phyloP scores from a whole-genome alignment of 2,113 vertebrate genomes.

The Odocoileus hemionus region DNA sequence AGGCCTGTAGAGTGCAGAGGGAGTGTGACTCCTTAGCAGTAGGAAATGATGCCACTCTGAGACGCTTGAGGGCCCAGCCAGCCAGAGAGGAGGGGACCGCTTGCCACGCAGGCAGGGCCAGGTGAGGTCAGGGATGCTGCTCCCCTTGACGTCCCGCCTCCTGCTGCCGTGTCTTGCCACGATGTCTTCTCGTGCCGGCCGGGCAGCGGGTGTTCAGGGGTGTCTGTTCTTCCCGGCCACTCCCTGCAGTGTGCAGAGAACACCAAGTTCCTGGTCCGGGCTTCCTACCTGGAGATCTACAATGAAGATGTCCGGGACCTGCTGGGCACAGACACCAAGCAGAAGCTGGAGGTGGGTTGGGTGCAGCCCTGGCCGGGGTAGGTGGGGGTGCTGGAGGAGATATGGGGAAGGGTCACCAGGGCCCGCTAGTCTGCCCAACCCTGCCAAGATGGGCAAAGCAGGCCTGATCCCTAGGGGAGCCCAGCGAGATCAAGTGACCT shows the following conservation, averaged over 20 bases:
- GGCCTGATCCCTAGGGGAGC: background rate
- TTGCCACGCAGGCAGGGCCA: background rate
- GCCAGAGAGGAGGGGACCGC: background rate
- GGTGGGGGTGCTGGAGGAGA: fast-evolving
- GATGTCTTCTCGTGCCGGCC: background rate
- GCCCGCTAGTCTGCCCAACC: background rate
- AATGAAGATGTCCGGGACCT: conserved; percentile 90
- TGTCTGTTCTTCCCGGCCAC: background rate
- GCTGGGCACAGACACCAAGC: conserved; percentile 88
- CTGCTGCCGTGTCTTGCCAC: fast-evolving
- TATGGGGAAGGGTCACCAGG: background rate
- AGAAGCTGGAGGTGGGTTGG: conserved; percentile 90
- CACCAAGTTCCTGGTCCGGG: conserved; percentile 89
- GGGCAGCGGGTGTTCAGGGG: background rate
- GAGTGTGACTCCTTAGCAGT: background rate
- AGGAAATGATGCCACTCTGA: background rate
- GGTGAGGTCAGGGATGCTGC: background rate
- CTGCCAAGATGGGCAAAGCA: background rate
- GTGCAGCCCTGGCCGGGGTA: background rate
- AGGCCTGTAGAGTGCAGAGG: background rate
- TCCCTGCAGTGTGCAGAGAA: conserved; percentile 88
- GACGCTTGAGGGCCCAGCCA: background rate
- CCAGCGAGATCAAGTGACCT: background rate
- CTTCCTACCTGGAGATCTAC: conserved; percentile 93
- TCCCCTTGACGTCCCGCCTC: background rate